Evolutionary conservation across 1,140 invertebrate genomes (phyloP).

Genomic region (Spodoptera frugiperda): DNA sequence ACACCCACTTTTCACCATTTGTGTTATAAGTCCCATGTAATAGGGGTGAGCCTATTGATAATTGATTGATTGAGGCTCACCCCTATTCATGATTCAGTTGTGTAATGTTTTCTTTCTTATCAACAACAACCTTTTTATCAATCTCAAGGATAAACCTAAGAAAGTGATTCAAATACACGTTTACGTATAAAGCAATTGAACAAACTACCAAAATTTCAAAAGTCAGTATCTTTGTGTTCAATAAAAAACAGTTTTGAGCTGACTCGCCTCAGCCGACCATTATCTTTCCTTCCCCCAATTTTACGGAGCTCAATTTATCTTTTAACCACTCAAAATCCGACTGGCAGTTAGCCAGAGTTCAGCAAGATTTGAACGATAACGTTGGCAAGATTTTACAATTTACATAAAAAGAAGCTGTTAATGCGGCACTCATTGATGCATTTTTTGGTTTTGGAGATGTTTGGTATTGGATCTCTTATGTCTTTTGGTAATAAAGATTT

Average conservation of each 20-base stretch:
- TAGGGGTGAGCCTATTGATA: too few species aligned
- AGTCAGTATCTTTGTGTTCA: slow-evolving; percentile 21
- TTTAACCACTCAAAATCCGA: slow-evolving; percentile 51
- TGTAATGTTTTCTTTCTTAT: too few species aligned
- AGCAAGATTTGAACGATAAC: slow-evolving; percentile 53
- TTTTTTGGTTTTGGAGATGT: not conserved
- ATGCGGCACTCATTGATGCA: slow-evolving; percentile 30
- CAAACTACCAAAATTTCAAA: slow-evolving; percentile 7
- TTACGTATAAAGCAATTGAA: not conserved
- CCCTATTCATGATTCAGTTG: too few species aligned
- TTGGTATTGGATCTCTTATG: not conserved
- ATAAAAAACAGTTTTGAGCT: slow-evolving; percentile 39
- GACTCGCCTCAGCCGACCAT: slow-evolving; percentile 29
- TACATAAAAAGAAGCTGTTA: slow-evolving; percentile 50
- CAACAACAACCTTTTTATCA: too few species aligned
- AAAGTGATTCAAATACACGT: too few species aligned
- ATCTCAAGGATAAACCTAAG: too few species aligned
- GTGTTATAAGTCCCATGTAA: too few species aligned
- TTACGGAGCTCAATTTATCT: slow-evolving; percentile 50
- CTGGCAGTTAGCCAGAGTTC: slow-evolving; percentile 51
- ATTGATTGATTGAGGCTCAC: too few species aligned
- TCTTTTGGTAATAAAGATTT: too few species aligned
- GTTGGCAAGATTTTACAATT: slow-evolving; percentile 43
- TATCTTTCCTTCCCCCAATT: slow-evolving; percentile 46
- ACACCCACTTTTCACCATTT: too few species aligned